phyloP scores from a whole-genome alignment of 2,888 invertebrate species.

The Melieria crassipennis region DNA sequence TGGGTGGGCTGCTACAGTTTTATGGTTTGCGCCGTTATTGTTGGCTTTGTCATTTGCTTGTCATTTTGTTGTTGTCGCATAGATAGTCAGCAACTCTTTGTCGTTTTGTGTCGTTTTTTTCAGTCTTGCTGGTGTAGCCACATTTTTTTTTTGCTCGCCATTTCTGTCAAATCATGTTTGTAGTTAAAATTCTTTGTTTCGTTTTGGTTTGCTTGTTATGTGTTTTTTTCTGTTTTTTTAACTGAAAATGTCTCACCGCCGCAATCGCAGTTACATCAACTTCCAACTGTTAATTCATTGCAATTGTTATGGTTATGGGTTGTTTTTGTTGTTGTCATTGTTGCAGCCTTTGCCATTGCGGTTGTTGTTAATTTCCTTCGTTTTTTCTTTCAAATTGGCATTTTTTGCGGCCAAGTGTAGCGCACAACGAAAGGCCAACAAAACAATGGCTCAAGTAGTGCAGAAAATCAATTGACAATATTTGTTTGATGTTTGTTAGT shows the following conservation, averaged over 20 bases:
- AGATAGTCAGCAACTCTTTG: constrained; percentile 6
- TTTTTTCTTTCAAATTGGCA: not conserved
- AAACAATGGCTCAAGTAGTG: constrained; percentile 50
- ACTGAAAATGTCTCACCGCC: not conserved
- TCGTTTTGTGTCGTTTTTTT: not conserved
- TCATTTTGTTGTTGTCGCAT: constrained; percentile 8
- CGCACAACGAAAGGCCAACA: not conserved
- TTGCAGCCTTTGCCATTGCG: not conserved
- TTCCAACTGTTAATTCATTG: constrained; percentile 43
- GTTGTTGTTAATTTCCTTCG: not conserved
- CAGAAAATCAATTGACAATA: constrained; percentile 62
- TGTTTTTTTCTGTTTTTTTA: not conserved
- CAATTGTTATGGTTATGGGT: not conserved
- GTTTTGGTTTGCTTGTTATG: not conserved
- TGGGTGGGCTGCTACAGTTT: not conserved
- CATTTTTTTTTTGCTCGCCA: not conserved
- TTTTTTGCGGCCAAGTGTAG: not conserved
- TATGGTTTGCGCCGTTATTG: no score
- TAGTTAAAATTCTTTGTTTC: constrained; percentile 11
- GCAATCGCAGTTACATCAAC: constrained; percentile 52
- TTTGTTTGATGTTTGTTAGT: constrained; percentile 37
- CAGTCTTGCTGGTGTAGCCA: constrained; percentile 9
- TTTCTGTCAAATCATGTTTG: constrained; percentile 17
- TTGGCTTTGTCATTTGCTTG: no score
- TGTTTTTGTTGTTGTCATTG: not conserved